phyloP scores from a whole-genome alignment of 2,888 invertebrate species.

The Blastobasis adustella region DNA sequence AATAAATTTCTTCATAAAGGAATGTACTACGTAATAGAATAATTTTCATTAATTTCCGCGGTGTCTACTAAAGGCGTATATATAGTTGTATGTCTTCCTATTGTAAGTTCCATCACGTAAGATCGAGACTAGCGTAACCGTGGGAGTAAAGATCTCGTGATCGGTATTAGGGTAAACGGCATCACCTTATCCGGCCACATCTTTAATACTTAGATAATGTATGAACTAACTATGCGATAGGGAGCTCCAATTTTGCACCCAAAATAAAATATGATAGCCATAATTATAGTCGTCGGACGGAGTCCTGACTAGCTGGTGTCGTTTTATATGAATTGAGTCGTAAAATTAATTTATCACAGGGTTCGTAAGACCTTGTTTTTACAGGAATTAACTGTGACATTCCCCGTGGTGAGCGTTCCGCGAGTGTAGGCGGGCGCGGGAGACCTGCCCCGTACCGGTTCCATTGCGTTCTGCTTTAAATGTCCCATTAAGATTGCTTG shows the following conservation, averaged over 20 bases:
- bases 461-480: constrained; percentile 44
- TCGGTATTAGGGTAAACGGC: constrained; percentile 46
- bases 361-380: constrained; percentile 47
- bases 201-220: constrained; percentile 47
- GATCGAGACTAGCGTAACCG: constrained; percentile 43
- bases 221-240: constrained; percentile 41
- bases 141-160: constrained; percentile 34
- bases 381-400: constrained; percentile 47
- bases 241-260: constrained; percentile 43
- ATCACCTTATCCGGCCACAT: constrained; percentile 59
- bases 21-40: constrained; percentile 23
- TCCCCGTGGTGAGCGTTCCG: constrained; percentile 37
- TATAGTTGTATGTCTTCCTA: constrained; percentile 71
- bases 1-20: constrained; percentile 17
- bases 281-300: constrained; percentile 38
- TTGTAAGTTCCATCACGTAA: constrained; percentile 57
- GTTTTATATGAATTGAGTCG: constrained; percentile 51
- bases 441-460: constrained; percentile 22
- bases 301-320: constrained; percentile 45
- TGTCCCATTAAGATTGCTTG: constrained; percentile 53
- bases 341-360: constrained; percentile 47
- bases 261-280: constrained; percentile 35
- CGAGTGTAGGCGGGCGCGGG: constrained; percentile 17
- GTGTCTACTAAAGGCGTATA: constrained; percentile 44
- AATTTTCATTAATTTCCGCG: constrained; percentile 27